Evolutionary conservation across 2,113 vertebrate species (phyloP).

Genomic region (Mohoua ochrocephala): DNA sequence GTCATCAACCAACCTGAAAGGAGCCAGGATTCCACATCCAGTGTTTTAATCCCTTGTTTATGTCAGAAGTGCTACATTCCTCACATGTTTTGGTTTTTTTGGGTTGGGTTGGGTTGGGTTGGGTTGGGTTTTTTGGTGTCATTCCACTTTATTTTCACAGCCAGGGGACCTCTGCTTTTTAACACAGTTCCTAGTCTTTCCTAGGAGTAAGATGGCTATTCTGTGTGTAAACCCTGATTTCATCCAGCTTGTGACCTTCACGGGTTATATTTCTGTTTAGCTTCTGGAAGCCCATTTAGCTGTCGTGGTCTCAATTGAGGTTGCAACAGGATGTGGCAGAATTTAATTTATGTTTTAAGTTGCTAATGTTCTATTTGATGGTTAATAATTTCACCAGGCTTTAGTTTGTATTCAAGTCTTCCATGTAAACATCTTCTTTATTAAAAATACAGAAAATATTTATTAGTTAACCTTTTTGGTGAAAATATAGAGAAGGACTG

Average conservation of each 20-base stretch:
- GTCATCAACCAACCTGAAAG: neutral
- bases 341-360: neutral
- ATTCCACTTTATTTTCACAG: neutral
- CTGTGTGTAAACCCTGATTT: neutral
- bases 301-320: neutral
- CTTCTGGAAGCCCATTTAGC: neutral
- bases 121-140: neutral
- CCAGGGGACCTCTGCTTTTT: neutral
- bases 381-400: neutral
- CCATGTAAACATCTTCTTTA: neutral
- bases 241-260: neutral
- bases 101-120: neutral
- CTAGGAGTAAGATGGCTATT: neutral
- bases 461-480: neutral
- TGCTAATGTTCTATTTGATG: neutral
- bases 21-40: neutral
- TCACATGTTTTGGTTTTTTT: neutral
- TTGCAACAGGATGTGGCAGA: neutral
- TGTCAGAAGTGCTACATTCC: neutral
- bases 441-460: neutral
- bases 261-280: neutral
- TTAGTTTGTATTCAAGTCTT: neutral
- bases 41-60: neutral
- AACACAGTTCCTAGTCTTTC: neutral
- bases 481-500: neutral